A percentile compares a stretch with the other conserved stretches of the same genome.
Evolutionary conservation across 2,888 invertebrate species (phyloP).

Genomic region (Brachyopa scutellaris): DNA sequence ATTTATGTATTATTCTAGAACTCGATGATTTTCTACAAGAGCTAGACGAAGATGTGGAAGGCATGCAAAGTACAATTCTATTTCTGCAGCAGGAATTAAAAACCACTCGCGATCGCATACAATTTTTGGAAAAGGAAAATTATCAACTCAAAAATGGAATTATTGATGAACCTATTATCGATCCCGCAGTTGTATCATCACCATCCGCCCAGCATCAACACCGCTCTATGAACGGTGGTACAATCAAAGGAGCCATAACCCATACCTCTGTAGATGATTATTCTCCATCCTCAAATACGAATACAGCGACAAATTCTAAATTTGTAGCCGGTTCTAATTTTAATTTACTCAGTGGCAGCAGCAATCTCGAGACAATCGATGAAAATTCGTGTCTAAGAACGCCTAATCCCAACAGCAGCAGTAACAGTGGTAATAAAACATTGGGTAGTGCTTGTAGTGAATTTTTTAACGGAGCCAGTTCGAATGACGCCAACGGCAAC

Average conservation of each 20-base stretch:
- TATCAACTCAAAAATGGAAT: conserved; percentile 77
- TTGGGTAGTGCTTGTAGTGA: conserved; percentile 60
- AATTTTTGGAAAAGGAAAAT: conserved; percentile 85
- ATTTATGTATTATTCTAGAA: no score
- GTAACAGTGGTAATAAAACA: conserved; percentile 72
- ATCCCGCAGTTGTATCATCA: conserved; percentile 39
- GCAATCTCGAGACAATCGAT: conserved; percentile 76
- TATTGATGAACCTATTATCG: conserved; percentile 54
- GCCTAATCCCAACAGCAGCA: conserved; percentile 72
- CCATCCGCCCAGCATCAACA: conserved; percentile 65
- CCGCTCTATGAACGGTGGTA: conserved; percentile 47
- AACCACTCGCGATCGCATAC: conserved; percentile 88
- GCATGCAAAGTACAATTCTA: conserved; percentile 98
- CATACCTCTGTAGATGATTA: conserved; percentile 38
- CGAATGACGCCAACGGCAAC: conserved; percentile 61
- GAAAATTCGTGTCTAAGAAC: conserved; percentile 76
- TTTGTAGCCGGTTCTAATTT: conserved; percentile 68
- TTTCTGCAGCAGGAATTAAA: conserved; percentile 96
- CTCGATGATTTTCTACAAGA: conserved; percentile 97
- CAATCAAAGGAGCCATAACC: conserved; percentile 40
- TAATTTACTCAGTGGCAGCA: conserved; percentile 54
- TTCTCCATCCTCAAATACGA: conserved; percentile 43
- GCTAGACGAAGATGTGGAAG: conserved; percentile 98
- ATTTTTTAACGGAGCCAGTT: conserved; percentile 61
- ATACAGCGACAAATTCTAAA: conserved; percentile 61